These are phyloP conservation scores for Nyctereutes procyonoides DNA, from an alignment of 2,113 vertebrate species.

Conservation along the genomic window DNA sequence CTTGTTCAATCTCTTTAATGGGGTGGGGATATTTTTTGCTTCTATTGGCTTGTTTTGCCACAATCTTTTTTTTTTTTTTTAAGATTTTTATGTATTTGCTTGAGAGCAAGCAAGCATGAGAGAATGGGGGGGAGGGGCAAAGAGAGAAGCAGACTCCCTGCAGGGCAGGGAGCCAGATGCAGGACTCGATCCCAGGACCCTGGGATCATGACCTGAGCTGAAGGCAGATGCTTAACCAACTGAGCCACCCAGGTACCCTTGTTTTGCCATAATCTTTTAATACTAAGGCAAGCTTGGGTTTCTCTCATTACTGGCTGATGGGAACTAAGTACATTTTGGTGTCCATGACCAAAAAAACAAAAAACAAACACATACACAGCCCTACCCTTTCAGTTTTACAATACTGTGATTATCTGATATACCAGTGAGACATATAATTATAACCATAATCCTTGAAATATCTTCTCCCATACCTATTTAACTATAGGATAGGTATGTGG, in stretches of 20 bases:
- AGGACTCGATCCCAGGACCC: no score
- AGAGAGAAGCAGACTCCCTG: no score
- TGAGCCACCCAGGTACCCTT: neutral
- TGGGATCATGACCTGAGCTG: no score
- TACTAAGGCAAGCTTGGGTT: neutral
- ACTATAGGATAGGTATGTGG: neutral
- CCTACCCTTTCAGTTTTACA: neutral
- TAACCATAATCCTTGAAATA: neutral
- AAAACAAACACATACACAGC: neutral
- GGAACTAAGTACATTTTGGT: neutral
- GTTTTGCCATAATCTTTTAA: constrained; percentile 25
- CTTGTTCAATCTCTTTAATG: neutral
- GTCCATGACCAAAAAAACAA: neutral
- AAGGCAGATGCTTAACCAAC: no score
- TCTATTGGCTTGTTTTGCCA: neutral
- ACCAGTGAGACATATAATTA: neutral
- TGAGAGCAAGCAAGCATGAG: no score
- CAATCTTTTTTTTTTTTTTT: neutral
- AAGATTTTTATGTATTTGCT: no score
- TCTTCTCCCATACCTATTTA: neutral
- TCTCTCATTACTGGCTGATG: neutral
- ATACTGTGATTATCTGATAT: neutral
- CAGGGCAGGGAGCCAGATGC: no score
- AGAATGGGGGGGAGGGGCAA: no score
- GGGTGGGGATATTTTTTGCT: neutral